These are phyloP conservation scores for Coracopsis vasa DNA, from an alignment of 2,113 vertebrate genomes.

Conservation along the genomic window DNA sequence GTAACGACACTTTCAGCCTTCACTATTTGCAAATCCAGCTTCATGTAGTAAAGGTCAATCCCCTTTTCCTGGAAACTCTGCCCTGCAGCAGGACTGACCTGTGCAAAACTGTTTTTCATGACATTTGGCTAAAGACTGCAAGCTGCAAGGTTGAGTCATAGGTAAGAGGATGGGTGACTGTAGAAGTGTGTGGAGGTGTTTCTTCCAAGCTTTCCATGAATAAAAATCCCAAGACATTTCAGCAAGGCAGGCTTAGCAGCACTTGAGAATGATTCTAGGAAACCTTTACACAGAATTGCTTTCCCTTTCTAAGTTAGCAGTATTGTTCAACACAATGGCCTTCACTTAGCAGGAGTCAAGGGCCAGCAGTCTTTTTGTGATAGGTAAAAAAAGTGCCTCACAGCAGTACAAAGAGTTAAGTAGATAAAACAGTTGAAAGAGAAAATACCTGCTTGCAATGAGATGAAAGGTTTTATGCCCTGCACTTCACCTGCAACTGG, in stretches of 20 bases:
- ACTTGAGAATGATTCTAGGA: conserved; percentile 23
- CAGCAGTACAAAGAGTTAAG: conserved; percentile 22
- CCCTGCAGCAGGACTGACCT: not conserved
- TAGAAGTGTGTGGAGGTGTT: not conserved
- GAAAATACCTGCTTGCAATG: not conserved
- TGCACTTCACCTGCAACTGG: not conserved
- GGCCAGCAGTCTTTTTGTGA: conserved; percentile 23
- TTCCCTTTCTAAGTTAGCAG: not conserved
- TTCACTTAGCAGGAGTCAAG: conserved; percentile 2
- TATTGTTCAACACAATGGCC: conserved; percentile 49
- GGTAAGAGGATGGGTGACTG: not conserved
- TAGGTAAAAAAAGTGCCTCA: conserved; percentile 27
- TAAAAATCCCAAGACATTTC: not conserved
- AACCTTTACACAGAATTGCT: conserved; percentile 16
- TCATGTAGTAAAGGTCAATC: not conserved
- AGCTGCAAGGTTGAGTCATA: not conserved
- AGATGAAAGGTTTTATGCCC: not conserved
- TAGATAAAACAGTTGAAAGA: not conserved
- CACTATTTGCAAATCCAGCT: not conserved
- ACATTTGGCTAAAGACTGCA: not conserved
- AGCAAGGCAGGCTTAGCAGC: not conserved
- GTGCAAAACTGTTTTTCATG: not conserved
- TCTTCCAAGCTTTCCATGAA: not conserved
- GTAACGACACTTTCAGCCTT: not conserved
- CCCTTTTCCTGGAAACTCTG: not conserved